Evolutionary conservation across 1,140 invertebrate genomes (phyloP), one percentile per base, ranked within the genome.

Genomic region (Brachionus plicatilis): DNA sequence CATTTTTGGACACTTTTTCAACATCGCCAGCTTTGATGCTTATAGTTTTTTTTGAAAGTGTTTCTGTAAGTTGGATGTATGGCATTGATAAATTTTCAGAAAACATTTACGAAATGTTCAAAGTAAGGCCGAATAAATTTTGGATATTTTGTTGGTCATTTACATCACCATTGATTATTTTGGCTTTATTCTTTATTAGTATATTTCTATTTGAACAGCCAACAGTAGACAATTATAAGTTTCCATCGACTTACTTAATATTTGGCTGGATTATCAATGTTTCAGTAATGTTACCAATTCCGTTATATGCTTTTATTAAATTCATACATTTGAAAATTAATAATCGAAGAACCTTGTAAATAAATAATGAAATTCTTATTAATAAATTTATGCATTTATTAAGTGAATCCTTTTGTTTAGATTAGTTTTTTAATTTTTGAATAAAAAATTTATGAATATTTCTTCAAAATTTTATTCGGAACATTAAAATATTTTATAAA

Each of bases 1-100:
- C 60, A 37, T 75, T 84, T 75, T 45, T 84, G 27, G 83, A 84
- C 29, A 37, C 33, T 27, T 84, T 75, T 29, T 41, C 83, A 27
- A 72, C 83, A 41, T 53, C 70, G 29, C 70, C 70, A 41, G 66
- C 83, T 33, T 12, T 84, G 17, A 84, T 84, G 83, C 8, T 76
- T 14, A 72, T 76, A 29, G 83, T 72, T 14, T 75, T 84, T 14
- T 47, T 75, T 11, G 68, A 84, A 84, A 27, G 47, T 41, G 37
- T 84, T 8, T 66, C 83, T 9, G 37, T 72, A 33, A 27, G 47
- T 47, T 84, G 83, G 83, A 50, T 84, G 20, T 84, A 84, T 47
- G 83, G 83, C 0, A 29, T 66, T 11, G 43, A 37, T 43, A 72
- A 66, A 53, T 56, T 84, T 78, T 43, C 29, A 4, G 12, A 53